A percentile compares a stretch with the other conserved stretches of the same genome.
Evolutionary conservation across 2,113 vertebrate species (phyloP).

Genomic region (Cyphotilapia sp.): DNA sequence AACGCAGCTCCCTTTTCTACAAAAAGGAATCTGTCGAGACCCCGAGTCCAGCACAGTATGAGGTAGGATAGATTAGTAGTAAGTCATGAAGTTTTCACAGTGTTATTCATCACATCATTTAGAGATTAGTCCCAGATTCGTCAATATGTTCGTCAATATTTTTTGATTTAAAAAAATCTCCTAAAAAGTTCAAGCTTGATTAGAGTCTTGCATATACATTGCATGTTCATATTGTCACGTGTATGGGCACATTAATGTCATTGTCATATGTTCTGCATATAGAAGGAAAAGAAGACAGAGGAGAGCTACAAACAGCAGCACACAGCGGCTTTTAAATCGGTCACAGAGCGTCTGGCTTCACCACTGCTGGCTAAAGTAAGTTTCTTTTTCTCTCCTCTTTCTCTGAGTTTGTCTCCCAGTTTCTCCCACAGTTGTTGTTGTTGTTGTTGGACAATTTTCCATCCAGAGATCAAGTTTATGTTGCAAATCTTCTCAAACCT

Average conservation of each 20-base stretch:
- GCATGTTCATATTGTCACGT: neutral
- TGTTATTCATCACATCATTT: neutral
- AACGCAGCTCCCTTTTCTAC: conserved; percentile 28
- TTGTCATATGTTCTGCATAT: neutral
- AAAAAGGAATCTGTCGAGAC: conserved; percentile 23
- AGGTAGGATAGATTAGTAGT: conserved; percentile 32
- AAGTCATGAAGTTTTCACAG: neutral
- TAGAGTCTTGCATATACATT: neutral
- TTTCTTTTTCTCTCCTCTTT: neutral
- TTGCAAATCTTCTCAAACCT: neutral
- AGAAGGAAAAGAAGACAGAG: conserved; percentile 55
- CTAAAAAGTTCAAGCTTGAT: neutral
- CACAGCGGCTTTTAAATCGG: conserved; percentile 62
- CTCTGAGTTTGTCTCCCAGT: neutral
- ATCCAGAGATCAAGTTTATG: neutral
- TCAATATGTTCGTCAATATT: neutral
- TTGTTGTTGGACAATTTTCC: neutral
- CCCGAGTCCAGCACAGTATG: conserved; percentile 61
- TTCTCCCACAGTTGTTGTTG: neutral
- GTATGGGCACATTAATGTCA: neutral
- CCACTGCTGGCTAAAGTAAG: conserved; percentile 50
- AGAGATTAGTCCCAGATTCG: neutral
- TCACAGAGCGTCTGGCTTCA: conserved; percentile 39
- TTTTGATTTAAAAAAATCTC: neutral
- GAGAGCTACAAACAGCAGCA: conserved; percentile 50